These are phyloP conservation scores for Tuberolachnus salignus DNA, from an alignment of 2,888 invertebrate genomes.

Conservation along the genomic window DNA sequence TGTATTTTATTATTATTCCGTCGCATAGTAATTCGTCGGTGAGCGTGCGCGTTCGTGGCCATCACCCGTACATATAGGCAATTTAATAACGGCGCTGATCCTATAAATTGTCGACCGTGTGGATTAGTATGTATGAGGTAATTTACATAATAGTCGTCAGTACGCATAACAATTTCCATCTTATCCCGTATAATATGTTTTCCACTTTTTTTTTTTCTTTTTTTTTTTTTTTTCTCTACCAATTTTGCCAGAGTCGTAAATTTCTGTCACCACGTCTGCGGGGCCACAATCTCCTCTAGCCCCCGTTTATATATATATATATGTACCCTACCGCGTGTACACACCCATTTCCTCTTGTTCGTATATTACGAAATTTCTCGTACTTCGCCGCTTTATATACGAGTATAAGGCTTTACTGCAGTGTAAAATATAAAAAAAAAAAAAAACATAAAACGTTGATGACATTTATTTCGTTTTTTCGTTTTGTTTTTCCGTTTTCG, in stretches of 20 bases:
- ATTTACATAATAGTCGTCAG: conserved; percentile 53
- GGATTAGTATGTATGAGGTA: conserved; percentile 56
- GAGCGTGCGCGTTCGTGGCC: conserved; percentile 7
- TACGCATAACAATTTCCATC: conserved; percentile 38
- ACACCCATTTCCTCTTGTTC: not conserved
- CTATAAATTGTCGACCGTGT: conserved; percentile 46
- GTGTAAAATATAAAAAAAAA: not conserved
- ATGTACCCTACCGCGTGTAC: not conserved
- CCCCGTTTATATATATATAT: not conserved
- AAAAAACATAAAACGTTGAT: conserved; percentile 33
- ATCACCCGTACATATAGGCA: conserved; percentile 10
- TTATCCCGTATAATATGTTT: conserved; percentile 31
- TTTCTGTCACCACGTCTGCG: conserved; percentile 39
- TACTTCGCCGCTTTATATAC: not conserved
- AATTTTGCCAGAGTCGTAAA: conserved; percentile 49
- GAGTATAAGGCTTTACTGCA: conserved; percentile 2
- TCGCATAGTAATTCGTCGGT: conserved; percentile 3
- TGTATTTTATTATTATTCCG: conserved; percentile 25
- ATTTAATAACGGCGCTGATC: conserved; percentile 43
- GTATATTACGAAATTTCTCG: conserved; percentile 6
- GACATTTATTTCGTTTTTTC: conserved; percentile 11
- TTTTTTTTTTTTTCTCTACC: conserved; percentile 22
- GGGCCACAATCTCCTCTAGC: no score
- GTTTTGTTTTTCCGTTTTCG: conserved; percentile 6
- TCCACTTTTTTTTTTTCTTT: conserved; percentile 2